Base-by-base conservation (phyloP, 2,797 vertebrate genomes). In the Platyrinchus mystaceus region DNA sequence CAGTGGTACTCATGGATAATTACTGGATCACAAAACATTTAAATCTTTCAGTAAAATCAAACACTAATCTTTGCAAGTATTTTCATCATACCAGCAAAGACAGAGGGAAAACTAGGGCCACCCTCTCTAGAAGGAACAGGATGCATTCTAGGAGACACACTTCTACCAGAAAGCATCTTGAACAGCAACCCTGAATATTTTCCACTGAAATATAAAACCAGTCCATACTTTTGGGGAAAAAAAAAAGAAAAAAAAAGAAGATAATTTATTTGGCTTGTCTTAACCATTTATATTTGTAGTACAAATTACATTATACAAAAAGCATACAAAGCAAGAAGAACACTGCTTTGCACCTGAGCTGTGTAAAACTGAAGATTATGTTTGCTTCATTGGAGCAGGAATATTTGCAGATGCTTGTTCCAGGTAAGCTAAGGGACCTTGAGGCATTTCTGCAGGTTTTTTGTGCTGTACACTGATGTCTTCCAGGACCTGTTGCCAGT, bases 401-500 rank as follows among this genome's bases (percentile, higher is more conserved):
- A 99, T 98, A 79, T 98, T 99, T 1, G 99, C 99, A 19, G 99
- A 99, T 3, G 99, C 99, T 97, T 99, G 99, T 89, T 99, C 99
- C 20, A 99, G 97, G 94, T 98, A 99, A 53, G 99, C 98, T 76
- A 99, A 92, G 0, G 99, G 99, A 70, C 99, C 99, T 13, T 99
- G 99, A 5, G 99, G 98, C 37, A 99, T 97, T 73, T 99, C 99
- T 2, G 98, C 93, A 27, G 99, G 98, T 86, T 99, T 99, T 59
- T 98, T 99, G 90, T 99, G 99, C 95, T 99, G 99, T 21, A 98
- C 95, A 5, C 97, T 99, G 79, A 99, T 98, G 79, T 99, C 99
- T 89, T 99, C 99, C 28, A 99, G 97, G 66, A 99, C 99, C 92
- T 99, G 99, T 58, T 99, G 99, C 99, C 99, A 99, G 60, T 99